A percentile compares a stretch with the other conserved stretches of the same genome.
Evolutionary conservation across 2,113 vertebrate species (phyloP).

Genomic region (Melanerpes aurifrons): DNA sequence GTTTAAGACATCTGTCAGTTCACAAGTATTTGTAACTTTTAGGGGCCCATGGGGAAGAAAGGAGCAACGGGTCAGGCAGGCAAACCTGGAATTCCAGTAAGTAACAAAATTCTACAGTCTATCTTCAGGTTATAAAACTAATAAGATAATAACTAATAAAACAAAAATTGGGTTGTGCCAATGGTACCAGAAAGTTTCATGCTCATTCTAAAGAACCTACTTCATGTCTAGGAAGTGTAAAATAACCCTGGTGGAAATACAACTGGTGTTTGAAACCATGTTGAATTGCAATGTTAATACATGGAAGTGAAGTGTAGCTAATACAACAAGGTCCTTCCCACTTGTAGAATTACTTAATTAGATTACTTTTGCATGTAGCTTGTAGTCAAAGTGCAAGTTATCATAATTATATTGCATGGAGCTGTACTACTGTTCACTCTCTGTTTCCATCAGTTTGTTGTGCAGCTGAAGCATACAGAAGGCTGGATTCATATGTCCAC

Average conservation of each 20-base stretch:
- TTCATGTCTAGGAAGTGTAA: background rate
- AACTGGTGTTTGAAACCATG: background rate
- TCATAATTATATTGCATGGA: background rate
- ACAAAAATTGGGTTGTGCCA: background rate
- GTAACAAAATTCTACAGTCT: constrained; percentile 57
- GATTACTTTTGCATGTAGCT: background rate
- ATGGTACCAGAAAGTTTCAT: background rate
- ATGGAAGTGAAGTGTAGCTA: background rate
- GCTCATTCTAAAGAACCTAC: background rate
- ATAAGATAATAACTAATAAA: background rate
- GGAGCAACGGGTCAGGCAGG: constrained; percentile 85
- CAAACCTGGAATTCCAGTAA: constrained; percentile 86
- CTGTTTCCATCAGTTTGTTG: background rate
- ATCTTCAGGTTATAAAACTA: constrained; percentile 21
- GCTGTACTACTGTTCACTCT: background rate
- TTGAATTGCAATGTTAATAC: background rate
- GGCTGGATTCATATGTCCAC: background rate
- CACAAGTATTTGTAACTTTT: constrained; percentile 66
- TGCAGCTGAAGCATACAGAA: background rate
- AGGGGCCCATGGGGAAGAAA: constrained; percentile 89
- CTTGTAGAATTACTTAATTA: background rate
- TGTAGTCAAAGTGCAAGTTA: background rate
- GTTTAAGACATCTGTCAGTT: constrained; percentile 14
- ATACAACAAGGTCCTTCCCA: background rate
- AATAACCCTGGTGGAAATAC: background rate